A percentile compares a stretch with the other conserved stretches of the same genome.
phyloP scores from a whole-genome alignment of 2,797 vertebrate species.

The Syngnathus rostellatus region DNA sequence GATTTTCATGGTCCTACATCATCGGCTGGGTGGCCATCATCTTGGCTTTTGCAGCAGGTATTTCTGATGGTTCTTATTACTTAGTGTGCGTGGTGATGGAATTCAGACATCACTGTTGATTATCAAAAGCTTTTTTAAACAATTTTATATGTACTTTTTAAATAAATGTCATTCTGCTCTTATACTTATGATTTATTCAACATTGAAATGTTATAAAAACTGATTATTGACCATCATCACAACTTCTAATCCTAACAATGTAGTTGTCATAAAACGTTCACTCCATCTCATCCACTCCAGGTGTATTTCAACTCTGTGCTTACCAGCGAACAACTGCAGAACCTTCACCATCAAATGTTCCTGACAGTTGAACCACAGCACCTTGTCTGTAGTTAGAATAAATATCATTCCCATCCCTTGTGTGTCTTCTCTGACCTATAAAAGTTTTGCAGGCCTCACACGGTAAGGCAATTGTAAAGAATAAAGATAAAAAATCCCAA shows the following conservation, averaged over 20 bases:
- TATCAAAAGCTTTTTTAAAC: neutral
- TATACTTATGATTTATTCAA: too few relatives aligned
- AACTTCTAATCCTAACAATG: neutral
- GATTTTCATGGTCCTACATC: slow-evolving; percentile 83
- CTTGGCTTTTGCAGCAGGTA: slow-evolving; percentile 73
- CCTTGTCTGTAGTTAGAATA: slow-evolving; percentile 33
- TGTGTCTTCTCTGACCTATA: neutral
- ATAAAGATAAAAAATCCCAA: too few relatives aligned
- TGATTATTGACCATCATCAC: neutral
- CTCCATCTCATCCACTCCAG: slow-evolving; percentile 31
- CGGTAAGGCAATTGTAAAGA: too few relatives aligned
- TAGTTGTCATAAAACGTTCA: neutral
- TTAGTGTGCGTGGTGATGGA: neutral
- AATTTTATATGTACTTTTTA: too few relatives aligned
- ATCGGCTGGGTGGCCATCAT: slow-evolving; percentile 76
- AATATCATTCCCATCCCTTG: slow-evolving; percentile 28
- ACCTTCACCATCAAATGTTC: slow-evolving; percentile 47
- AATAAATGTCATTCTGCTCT: too few relatives aligned
- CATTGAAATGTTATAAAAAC: too few relatives aligned
- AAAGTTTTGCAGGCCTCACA: too few relatives aligned
- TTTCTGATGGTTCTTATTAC: neutral
- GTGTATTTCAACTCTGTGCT: slow-evolving; percentile 68
- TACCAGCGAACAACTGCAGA: slow-evolving; percentile 57
- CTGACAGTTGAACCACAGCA: slow-evolving; percentile 48
- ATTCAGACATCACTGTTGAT: neutral